Evolutionary conservation across 2,113 vertebrate genomes (phyloP).

Genomic region (Heterotilapia buettikoferi): DNA sequence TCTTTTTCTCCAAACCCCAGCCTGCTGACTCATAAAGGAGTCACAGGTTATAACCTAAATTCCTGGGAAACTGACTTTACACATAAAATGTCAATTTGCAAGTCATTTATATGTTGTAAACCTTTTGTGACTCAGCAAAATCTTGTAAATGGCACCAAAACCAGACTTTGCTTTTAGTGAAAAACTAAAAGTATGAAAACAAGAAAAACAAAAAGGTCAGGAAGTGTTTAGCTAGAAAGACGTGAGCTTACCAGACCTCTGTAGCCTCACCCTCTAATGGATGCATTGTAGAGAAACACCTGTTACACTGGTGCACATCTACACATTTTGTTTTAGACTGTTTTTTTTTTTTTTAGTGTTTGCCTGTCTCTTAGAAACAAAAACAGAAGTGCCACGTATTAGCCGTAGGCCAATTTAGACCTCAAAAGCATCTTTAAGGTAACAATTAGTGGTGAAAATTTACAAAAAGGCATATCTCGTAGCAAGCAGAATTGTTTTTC

Average conservation of each 20-base stretch:
- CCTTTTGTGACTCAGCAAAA: neutral
- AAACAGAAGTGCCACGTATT: neutral
- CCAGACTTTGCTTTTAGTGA: neutral
- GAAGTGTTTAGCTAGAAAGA: neutral
- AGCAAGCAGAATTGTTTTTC: neutral
- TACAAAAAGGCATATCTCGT: neutral
- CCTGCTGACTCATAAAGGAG: neutral
- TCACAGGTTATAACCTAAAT: neutral
- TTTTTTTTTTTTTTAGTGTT: accelerated
- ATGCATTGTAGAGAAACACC: neutral
- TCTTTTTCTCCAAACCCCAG: neutral
- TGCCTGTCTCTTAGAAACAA: neutral
- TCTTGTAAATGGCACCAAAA: neutral
- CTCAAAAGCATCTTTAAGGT: neutral
- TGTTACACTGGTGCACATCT: neutral
- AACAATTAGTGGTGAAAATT: neutral
- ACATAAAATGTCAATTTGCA: neutral
- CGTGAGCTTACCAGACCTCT: neutral
- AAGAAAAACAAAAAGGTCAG: neutral
- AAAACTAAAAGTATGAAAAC: neutral
- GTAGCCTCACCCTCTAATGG: neutral
- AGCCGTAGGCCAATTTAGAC: neutral
- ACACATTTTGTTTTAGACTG: neutral
- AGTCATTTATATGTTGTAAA: neutral
- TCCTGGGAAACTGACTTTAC: neutral